These are phyloP conservation scores for Pseudomyrmex flavicornis DNA, from an alignment of 1,140 invertebrate species.

Conservation along the genomic window DNA sequence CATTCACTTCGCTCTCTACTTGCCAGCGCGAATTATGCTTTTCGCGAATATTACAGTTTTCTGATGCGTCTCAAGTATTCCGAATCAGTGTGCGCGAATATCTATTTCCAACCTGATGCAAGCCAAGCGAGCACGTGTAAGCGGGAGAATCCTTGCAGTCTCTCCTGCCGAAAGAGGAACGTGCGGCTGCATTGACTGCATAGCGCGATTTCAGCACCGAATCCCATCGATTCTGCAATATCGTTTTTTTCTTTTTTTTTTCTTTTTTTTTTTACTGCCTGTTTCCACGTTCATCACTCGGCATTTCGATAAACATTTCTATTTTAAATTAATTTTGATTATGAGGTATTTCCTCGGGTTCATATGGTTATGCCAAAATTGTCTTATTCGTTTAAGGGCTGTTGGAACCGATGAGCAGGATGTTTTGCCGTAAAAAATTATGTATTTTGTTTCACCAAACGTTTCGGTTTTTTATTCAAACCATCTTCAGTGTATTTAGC, in stretches of 20 bases:
- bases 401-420: too few species aligned
- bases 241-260: not conserved
- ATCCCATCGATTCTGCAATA: slow-evolving; percentile 7
- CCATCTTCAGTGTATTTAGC: too few species aligned
- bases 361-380: too few species aligned
- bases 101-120: slow-evolving; percentile 6
- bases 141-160: not conserved
- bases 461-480: too few species aligned
- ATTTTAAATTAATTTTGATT: too few species aligned
- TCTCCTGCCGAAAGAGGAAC: slow-evolving; percentile 1
- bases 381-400: too few species aligned
- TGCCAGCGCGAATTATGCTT: not conserved
- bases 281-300: not conserved
- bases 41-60: slow-evolving; percentile 11
- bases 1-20: too few species aligned
- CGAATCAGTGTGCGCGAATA: slow-evolving; percentile 42
- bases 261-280: not conserved
- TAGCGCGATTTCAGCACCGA: not conserved
- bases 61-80: slow-evolving; percentile 27
- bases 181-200: not conserved
- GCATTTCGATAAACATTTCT: not conserved
- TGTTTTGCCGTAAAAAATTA: too few species aligned
- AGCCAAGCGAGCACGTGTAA: slow-evolving; percentile 1
- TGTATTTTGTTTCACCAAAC: too few species aligned
- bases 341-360: too few species aligned